Conservation (phyloP, 2,888 invertebrate genomes). For the Protodeltote pygarga region DNA sequence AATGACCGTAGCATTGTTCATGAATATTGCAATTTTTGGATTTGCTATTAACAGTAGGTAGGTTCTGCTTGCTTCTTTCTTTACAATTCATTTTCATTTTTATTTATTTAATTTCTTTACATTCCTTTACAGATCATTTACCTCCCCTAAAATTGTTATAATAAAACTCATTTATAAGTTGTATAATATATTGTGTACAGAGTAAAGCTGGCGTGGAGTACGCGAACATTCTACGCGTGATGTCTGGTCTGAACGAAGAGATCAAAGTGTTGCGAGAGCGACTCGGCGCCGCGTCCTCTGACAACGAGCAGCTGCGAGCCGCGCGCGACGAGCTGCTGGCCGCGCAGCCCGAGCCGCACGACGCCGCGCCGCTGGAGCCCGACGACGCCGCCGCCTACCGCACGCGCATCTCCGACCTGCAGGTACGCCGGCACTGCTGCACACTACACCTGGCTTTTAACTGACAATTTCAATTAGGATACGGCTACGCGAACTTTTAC, state of each 20-base stretch:
- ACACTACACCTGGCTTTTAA: too few relatives aligned
- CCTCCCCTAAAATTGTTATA: too few relatives aligned
- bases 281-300: constrained; percentile 57
- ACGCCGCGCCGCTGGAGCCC: constrained; percentile 51
- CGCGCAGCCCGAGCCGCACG: constrained; percentile 58
- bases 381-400: constrained; percentile 66
- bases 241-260: constrained; percentile 82
- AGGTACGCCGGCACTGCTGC: constrained; percentile 61
- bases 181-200: constrained; percentile 46
- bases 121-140: too few relatives aligned
- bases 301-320: constrained; percentile 72
- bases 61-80: constrained; percentile 2
- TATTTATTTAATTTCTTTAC: too few relatives aligned
- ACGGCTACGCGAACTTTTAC: too few relatives aligned
- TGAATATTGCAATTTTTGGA: constrained; percentile 27
- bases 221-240: constrained; percentile 80
- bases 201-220: constrained; percentile 77
- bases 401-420: constrained; percentile 71
- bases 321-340: constrained; percentile 79
- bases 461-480: too few relatives aligned
- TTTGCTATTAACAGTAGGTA: constrained; percentile 12
- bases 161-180: not conserved
- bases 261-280: constrained; percentile 76
- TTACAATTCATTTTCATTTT: too few relatives aligned
- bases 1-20: constrained; percentile 23